Conservation (phyloP, 2,113 vertebrate genomes). For the Alexandromys fortis region DNA sequence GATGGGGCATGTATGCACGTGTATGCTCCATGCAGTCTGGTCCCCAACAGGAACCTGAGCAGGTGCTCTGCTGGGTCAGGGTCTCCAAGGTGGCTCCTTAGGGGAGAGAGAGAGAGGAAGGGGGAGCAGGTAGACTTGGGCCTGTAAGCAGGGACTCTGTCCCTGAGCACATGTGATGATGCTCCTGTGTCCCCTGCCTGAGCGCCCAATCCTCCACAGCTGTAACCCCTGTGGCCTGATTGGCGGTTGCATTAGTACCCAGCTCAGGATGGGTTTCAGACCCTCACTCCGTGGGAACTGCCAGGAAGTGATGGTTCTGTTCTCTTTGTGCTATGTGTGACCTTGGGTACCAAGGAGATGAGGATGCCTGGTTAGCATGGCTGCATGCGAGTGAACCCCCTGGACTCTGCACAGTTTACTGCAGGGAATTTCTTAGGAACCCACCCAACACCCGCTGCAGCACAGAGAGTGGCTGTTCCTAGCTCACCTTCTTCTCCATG, state of each 20-base stretch:
- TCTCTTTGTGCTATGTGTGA: not conserved
- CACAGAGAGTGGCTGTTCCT: no score
- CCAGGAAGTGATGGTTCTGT: not conserved
- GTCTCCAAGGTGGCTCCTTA: not conserved
- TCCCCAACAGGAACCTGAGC: not conserved
- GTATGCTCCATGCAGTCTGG: not conserved
- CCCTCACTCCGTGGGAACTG: not conserved
- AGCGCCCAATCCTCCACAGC: rapidly evolving
- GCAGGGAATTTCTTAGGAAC: not conserved
- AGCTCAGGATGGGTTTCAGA: not conserved
- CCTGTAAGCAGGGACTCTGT: not conserved
- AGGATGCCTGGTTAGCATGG: no score
- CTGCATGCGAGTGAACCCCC: not conserved
- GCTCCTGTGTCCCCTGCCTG: rapidly evolving
- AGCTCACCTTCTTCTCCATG: rapidly evolving
- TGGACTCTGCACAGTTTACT: no score
- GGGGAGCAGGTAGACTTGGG: not conserved
- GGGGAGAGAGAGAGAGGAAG: not conserved
- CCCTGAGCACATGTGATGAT: not conserved
- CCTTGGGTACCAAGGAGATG: not conserved
- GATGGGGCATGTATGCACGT: no score
- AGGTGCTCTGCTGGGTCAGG: not conserved
- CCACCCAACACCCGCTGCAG: not conserved
- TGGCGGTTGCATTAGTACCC: not conserved
- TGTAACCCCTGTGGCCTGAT: not conserved